These are phyloP conservation scores for Aphidius gifuensis DNA, from an alignment of 1,140 invertebrate species.

Conservation along the genomic window DNA sequence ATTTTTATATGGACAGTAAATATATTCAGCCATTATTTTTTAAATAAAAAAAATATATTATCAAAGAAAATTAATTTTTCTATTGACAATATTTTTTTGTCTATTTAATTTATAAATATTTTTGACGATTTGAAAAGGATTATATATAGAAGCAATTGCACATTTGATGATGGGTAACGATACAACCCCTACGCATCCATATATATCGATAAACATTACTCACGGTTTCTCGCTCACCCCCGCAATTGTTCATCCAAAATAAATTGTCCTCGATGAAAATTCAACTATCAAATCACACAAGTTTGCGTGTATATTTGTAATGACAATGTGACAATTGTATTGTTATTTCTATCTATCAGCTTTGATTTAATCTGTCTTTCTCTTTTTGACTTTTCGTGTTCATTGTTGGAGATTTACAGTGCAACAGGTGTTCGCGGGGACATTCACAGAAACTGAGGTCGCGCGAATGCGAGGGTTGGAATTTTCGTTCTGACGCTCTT, in stretches of 20 bases:
- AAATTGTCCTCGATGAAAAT: neutral
- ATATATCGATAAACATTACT: conserved; percentile 44
- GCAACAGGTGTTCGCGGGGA: conserved; percentile 56
- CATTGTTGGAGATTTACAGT: neutral
- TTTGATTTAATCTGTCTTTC: neutral
- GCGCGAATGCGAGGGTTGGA: conserved; percentile 34
- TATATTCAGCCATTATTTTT: too few species aligned
- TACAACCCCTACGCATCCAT: conserved; percentile 23
- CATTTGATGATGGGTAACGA: too few species aligned
- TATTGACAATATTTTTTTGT: too few species aligned
- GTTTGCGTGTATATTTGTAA: neutral
- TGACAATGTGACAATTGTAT: neutral
- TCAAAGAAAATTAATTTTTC: too few species aligned
- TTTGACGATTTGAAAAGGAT: too few species aligned
- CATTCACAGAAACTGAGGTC: conserved; percentile 50
- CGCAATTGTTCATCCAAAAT: conserved; percentile 15
- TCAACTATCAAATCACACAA: neutral
- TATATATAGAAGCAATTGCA: too few species aligned
- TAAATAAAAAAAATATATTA: too few species aligned
- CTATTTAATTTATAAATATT: too few species aligned
- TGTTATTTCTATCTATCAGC: neutral
- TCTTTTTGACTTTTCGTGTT: neutral
- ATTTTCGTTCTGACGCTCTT: too few species aligned
- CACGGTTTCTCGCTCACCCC: conserved; percentile 46
- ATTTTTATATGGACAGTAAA: too few species aligned